Percentiles rank a stretch among this genome's conserved stretches.
phyloP scores from a whole-genome alignment of 2,888 invertebrate species.

The Andrena haemorrhoa region DNA sequence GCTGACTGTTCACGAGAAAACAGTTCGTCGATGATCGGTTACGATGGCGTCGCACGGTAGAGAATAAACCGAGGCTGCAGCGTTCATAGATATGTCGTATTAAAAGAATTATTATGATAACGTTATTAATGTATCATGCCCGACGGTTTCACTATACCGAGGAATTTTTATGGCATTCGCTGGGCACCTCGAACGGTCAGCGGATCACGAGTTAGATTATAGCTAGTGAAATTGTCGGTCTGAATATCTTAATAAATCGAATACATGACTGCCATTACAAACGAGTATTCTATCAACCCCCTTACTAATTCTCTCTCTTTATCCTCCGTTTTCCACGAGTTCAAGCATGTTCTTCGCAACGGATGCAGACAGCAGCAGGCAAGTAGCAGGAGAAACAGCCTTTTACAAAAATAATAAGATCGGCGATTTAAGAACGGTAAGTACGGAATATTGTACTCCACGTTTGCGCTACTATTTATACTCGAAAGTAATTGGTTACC shows the following conservation, averaged over 20 bases:
- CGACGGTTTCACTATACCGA: constrained; percentile 65
- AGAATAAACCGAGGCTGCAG: constrained; percentile 63
- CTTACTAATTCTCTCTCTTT: background rate
- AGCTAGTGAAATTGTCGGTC: constrained; percentile 69
- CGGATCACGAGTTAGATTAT: constrained; percentile 47
- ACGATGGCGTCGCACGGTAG: constrained; percentile 60
- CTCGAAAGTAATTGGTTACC: no score
- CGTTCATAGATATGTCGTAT: constrained; percentile 69
- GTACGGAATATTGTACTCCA: background rate
- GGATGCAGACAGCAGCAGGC: background rate
- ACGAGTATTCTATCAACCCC: constrained; percentile 46
- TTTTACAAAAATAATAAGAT: background rate
- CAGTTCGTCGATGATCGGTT: constrained; percentile 48
- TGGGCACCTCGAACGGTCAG: constrained; percentile 29
- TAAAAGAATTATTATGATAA: constrained; percentile 66
- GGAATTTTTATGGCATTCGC: constrained; percentile 54
- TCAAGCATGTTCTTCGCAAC: background rate
- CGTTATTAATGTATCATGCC: constrained; percentile 75
- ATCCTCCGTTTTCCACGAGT: background rate
- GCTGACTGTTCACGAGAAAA: constrained; percentile 56
- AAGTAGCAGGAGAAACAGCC: background rate
- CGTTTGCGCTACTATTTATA: background rate
- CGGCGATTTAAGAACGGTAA: background rate
- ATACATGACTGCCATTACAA: constrained; percentile 71
- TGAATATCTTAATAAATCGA: constrained; percentile 75